Conservation (phyloP, 2,888 invertebrate species). For the Agrotis ipsilon region DNA sequence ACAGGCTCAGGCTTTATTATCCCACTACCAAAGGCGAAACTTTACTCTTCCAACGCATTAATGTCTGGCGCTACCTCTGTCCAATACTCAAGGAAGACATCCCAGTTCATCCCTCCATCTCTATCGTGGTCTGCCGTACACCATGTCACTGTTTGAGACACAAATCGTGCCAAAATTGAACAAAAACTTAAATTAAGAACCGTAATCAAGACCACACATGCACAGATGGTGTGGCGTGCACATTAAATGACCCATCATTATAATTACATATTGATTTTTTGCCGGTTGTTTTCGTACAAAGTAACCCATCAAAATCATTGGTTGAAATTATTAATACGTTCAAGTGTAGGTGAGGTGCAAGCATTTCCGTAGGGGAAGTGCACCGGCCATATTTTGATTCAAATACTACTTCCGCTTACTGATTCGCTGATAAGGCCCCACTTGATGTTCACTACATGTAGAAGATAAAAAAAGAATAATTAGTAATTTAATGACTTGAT, state of each 20-base stretch:
- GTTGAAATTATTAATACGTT: slow-evolving; percentile 62
- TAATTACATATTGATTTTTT: slow-evolving; percentile 38
- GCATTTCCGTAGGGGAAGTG: slow-evolving; percentile 87
- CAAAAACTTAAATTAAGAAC: not conserved
- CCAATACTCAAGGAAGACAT: too few relatives aligned
- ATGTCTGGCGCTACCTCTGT: too few relatives aligned
- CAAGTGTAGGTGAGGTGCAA: slow-evolving; percentile 73
- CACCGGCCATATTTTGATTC: slow-evolving; percentile 84
- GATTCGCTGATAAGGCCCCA: slow-evolving; percentile 65
- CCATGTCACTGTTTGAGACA: too few relatives aligned
- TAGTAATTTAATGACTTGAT: slow-evolving; percentile 4
- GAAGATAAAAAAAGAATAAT: slow-evolving; percentile 39
- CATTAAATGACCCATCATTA: not conserved
- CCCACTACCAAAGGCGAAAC: too few relatives aligned
- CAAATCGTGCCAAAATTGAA: not conserved
- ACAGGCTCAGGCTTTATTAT: too few relatives aligned
- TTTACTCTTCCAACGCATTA: too few relatives aligned
- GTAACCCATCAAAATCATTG: slow-evolving; percentile 43
- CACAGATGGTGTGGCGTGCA: not conserved
- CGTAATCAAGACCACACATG: not conserved
- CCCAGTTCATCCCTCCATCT: too few relatives aligned
- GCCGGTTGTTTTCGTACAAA: slow-evolving; percentile 40
- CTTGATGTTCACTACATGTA: slow-evolving; percentile 49
- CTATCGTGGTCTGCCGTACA: too few relatives aligned
- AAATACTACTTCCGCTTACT: slow-evolving; percentile 83